Evolutionary conservation across 1,140 invertebrate genomes (phyloP), one percentile per base, ranked within the genome.

Genomic region (Sinonovacula constricta): DNA sequence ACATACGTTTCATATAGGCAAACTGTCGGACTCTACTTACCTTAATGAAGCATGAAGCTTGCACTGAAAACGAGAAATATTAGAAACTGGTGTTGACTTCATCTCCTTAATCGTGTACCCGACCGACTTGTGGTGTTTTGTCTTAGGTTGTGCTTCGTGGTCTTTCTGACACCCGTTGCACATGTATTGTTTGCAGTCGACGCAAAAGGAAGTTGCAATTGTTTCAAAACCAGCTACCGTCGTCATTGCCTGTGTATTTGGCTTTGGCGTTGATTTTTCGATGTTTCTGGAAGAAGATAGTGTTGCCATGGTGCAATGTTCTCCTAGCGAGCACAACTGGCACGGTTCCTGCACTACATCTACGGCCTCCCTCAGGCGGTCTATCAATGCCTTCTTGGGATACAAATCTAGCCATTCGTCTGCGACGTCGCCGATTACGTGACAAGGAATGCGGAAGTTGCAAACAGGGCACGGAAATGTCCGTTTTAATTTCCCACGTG

Each of bases 21-120:
- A n/a, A n/a, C n/a, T n/a, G n/a, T n/a, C n/a, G n/a, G n/a, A n/a
- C n/a, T n/a, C n/a, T 7, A n/a, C 12, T 34, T 65, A 75, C 71
- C 71, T 53, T 22, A 75, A 33, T 34, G 57, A 63, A 5, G 33
- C 65, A 36, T 75, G 71, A 18, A 30, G 49, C 24, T 75, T 75
- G 60, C 71, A 75, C 14, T 75, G 57, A 65, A 75, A 75, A 26
- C 65, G 63, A 3, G 71, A 75, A 30, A 75, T 65, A 51, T 75
- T 75, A 14, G 71, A 36, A 24, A 75, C 60, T 15, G 71, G 60
- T 36, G 51, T 56, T 33, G 63, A 65, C 60, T 75, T 75, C 71
- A 75, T 75, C 26, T 75, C 59, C 31, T 75, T 75, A 10, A 75
- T 60, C 15, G 49, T 33, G 33, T 75, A 75, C 10, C 65, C 45